phyloP scores from a whole-genome alignment of 2,888 invertebrate species.

The Tenthredo distinguenda region DNA sequence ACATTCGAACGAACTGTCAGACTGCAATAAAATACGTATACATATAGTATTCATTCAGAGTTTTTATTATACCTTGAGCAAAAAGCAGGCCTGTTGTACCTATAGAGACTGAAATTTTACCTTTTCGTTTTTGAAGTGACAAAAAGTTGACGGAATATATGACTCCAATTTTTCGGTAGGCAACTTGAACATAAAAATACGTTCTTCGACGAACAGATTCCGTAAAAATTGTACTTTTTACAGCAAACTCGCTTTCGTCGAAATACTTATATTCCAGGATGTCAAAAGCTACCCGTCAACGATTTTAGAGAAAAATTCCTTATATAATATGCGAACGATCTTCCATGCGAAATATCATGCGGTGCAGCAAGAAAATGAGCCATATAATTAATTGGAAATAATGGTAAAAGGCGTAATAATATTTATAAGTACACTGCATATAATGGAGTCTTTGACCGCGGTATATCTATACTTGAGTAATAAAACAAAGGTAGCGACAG shows the following conservation, averaged over 20 bases:
- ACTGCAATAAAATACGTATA: slow-evolving; percentile 19
- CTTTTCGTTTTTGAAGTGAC: slow-evolving; percentile 1
- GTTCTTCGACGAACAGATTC: slow-evolving; percentile 1
- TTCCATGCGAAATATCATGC: background rate
- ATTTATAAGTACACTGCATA: background rate
- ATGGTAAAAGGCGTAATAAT: background rate
- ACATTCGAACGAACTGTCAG: slow-evolving; percentile 23
- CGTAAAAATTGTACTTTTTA: background rate
- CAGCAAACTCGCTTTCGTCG: background rate
- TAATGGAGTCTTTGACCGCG: background rate
- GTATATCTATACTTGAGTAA: background rate
- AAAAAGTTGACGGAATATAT: slow-evolving; percentile 14
- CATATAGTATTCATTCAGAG: background rate
- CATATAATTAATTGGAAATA: background rate
- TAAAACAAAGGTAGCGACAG: background rate
- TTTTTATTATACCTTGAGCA: slow-evolving; percentile 9
- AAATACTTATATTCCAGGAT: background rate
- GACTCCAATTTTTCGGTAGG: background rate
- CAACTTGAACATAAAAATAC: background rate
- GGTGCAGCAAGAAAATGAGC: background rate
- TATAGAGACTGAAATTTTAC: background rate
- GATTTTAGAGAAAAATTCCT: background rate
- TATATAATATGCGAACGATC: background rate
- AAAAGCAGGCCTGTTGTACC: background rate
- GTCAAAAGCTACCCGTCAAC: background rate